Evolutionary conservation across 2,888 invertebrate species (phyloP), one percentile per base, ranked within the genome.

Genomic region (Cepaea hortensis): DNA sequence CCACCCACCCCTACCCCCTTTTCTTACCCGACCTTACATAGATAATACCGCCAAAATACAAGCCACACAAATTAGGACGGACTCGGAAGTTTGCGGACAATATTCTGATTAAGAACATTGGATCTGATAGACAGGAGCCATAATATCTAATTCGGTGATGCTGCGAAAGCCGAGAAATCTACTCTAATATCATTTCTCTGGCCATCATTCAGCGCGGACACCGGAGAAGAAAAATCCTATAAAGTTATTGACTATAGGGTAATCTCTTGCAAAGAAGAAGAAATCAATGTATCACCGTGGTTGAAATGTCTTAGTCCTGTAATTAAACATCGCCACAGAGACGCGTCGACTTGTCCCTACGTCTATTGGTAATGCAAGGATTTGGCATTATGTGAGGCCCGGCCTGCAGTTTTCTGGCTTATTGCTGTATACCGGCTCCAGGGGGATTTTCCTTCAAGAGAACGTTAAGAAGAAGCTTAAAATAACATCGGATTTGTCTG

Each of bases 351-450:
- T 72, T 72, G 9, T 23, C 9, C 23, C 72, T n/a, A 4, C 18
- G 72, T 72, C 72, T 72, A n/a, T 9, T 72, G 72, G 72, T n/a
- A 72, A 72, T 23, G 72, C 23, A 72, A 72, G 72, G 72, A 72
- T 72, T 9, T 72, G 23, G 72, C 72, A 9, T 7, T 72, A 72
- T 72, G 7, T 23, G 72, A n/a, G 72, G n/a, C 72, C 72, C 23
- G 4, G 72, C 20, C 7, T 72, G 23, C 72, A 72, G 20, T 23
- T 23, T 23, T 7, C 9, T n/a, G 72, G 72, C n/a, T 72, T 23
- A 23, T 9, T 73, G 46, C 46, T 23, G 46, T 23, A 35, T 55
- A 55, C 55, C 11, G 55, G 55, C 55, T 55, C 55, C 55, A 55
- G 11, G 55, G 48, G 6, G 55, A 55, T 55, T 55, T 11, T 55